Conservation (phyloP, 2,113 vertebrate genomes). For the Euleptes europaea region DNA sequence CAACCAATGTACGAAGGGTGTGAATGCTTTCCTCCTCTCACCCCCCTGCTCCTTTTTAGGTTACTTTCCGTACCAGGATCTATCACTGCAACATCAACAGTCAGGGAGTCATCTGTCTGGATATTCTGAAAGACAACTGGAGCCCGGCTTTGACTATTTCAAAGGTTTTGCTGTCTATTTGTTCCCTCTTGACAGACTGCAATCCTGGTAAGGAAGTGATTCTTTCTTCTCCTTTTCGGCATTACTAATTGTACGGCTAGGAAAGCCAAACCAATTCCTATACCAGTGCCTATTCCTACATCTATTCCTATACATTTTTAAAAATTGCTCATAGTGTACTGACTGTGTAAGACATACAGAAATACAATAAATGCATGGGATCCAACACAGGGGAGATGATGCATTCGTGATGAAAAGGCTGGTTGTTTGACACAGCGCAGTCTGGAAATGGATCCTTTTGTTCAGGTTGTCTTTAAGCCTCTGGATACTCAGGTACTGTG, state of each 20-base stretch:
- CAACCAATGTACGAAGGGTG: background rate
- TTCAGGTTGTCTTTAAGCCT: background rate
- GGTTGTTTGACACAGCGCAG: background rate
- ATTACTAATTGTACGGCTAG: background rate
- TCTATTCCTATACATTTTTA: background rate
- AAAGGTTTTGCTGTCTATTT: conserved; percentile 93
- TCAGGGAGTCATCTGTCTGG: conserved; percentile 94
- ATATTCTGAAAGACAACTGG: conserved; percentile 95
- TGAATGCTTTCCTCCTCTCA: background rate
- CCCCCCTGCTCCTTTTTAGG: conserved; percentile 64
- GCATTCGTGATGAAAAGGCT: background rate
- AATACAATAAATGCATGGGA: background rate
- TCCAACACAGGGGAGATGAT: conserved; percentile 24
- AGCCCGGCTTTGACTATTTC: conserved; percentile 93
- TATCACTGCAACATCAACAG: conserved; percentile 97
- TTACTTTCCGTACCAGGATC: conserved; percentile 92
- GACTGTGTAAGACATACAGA: background rate
- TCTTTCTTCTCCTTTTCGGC: background rate
- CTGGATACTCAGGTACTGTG: no score
- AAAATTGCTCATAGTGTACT: background rate
- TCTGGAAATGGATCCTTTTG: background rate
- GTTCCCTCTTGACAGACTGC: conserved; percentile 93
- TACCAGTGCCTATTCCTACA: background rate
- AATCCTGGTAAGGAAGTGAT: conserved; percentile 84
- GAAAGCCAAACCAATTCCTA: background rate